A percentile compares a stretch with the other conserved stretches of the same genome.
phyloP scores from a whole-genome alignment of 2,888 invertebrate species.

The Hypolimnas misippus region DNA sequence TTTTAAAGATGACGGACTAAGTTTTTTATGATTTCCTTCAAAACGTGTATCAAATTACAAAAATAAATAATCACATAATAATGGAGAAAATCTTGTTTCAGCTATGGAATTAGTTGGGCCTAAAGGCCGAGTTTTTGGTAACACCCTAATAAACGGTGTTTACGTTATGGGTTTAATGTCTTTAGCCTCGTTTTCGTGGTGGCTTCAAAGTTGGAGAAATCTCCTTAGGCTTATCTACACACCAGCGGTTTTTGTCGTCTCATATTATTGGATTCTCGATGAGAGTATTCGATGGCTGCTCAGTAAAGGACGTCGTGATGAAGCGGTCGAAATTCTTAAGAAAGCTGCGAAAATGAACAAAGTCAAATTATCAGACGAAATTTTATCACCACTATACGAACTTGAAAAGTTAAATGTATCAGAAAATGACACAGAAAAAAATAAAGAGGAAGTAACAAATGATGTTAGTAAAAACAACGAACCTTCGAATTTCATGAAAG shows the following conservation, averaged over 20 bases:
- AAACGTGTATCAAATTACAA: too few relatives aligned
- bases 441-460: slow-evolving; percentile 37
- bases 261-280: slow-evolving; percentile 88
- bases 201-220: slow-evolving; percentile 87
- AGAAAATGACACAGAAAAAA: slow-evolving; percentile 44
- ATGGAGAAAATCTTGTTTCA: slow-evolving; percentile 58
- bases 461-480: slow-evolving; percentile 40
- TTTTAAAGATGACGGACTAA: too few relatives aligned
- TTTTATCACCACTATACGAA: slow-evolving; percentile 65
- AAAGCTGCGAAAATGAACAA: slow-evolving; percentile 87
- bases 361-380: slow-evolving; percentile 71
- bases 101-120: slow-evolving; percentile 92
- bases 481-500: slow-evolving; percentile 63
- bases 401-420: slow-evolving; percentile 48
- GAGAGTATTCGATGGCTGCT: slow-evolving; percentile 91
- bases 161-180: slow-evolving; percentile 89
- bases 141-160: slow-evolving; percentile 88
- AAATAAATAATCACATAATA: not conserved
- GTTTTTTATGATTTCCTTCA: too few relatives aligned
- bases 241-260: slow-evolving; percentile 87
- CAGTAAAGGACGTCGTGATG: slow-evolving; percentile 86
- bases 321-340: slow-evolving; percentile 86
- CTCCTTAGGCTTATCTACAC: slow-evolving; percentile 87
- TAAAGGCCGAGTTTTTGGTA: slow-evolving; percentile 88
- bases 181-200: slow-evolving; percentile 87